A percentile compares a stretch with the other conserved stretches of the same genome.
These are phyloP conservation scores for Lichenostomus cassidix DNA, from an alignment of 2,113 vertebrate species.

Conservation along the genomic window DNA sequence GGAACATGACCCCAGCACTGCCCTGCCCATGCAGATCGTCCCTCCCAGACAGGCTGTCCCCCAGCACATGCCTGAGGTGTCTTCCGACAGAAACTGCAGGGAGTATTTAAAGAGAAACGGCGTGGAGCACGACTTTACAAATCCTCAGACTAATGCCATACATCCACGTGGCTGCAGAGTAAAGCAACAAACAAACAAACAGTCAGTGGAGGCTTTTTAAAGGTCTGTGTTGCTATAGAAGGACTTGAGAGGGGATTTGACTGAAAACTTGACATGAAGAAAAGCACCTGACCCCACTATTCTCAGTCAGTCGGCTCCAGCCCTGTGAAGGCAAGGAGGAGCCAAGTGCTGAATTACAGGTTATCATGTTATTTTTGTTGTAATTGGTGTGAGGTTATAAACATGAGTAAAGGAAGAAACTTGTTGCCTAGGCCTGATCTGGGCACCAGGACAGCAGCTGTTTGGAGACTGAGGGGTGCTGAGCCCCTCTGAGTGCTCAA, in stretches of 20 bases:
- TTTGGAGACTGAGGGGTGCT: background rate
- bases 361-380: background rate
- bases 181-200: constrained; percentile 19
- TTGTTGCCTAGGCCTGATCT: background rate
- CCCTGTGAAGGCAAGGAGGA: background rate
- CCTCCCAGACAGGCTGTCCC: background rate
- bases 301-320: background rate
- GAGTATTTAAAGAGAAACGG: constrained; percentile 7
- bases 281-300: background rate
- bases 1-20: background rate
- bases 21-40: background rate
- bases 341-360: background rate
- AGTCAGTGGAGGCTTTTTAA: background rate
- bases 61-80: background rate
- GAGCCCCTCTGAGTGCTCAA: background rate
- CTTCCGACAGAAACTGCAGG: background rate
- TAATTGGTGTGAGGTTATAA: background rate
- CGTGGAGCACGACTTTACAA: background rate
- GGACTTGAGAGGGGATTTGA: background rate
- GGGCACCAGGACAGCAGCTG: background rate
- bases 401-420: background rate
- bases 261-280: background rate
- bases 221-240: background rate
- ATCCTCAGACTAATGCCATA: background rate
- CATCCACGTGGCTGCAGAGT: background rate